phyloP scores from a whole-genome alignment of 2,113 vertebrate species.

The Cochlearius cochlearius region DNA sequence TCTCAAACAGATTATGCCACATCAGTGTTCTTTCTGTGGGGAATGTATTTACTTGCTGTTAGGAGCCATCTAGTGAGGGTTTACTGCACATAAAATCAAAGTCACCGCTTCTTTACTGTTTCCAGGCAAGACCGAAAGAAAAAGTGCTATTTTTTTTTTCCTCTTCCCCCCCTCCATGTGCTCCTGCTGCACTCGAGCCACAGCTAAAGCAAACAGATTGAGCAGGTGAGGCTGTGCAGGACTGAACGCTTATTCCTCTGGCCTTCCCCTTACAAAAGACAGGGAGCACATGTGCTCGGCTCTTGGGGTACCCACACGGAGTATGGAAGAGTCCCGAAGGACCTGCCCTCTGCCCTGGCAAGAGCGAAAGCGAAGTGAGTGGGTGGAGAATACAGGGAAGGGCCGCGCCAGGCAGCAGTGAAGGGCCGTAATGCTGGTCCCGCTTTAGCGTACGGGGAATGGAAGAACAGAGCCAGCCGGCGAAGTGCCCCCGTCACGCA shows the following conservation, averaged over 20 bases:
- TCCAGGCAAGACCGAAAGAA: neutral
- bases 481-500: neutral
- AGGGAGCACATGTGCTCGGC: neutral
- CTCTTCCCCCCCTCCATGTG: neutral
- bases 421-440: neutral
- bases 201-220: neutral
- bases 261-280: neutral
- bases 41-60: slow-evolving; percentile 43
- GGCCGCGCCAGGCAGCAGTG: neutral
- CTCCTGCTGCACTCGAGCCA: neutral
- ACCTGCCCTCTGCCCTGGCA: neutral
- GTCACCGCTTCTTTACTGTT: neutral
- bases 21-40: neutral
- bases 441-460: accelerated
- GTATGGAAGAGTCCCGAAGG: neutral
- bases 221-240: neutral
- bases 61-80: slow-evolving; percentile 68
- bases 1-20: neutral
- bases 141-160: neutral
- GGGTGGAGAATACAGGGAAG: neutral
- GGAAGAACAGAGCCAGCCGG: neutral
- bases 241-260: accelerated
- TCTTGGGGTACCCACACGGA: neutral
- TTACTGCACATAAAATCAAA: slow-evolving; percentile 41
- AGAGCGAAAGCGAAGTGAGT: neutral